Conservation (phyloP, 1,140 invertebrate genomes). For the Leucophenga varia region DNA sequence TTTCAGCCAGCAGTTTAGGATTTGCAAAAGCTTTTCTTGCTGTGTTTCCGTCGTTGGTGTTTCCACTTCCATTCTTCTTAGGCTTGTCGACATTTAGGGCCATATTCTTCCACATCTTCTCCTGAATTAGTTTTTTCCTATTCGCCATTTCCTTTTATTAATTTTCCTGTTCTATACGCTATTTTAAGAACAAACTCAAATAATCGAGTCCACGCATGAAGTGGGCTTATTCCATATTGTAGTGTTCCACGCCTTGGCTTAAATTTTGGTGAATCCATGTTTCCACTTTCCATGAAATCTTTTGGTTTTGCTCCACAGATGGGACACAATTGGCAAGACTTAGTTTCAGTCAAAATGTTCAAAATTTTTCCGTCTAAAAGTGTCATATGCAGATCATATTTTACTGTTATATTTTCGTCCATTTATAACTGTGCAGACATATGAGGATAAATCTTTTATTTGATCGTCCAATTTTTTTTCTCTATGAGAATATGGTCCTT, state of each 20-base stretch:
- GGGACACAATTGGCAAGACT: conserved; percentile 14
- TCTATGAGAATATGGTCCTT: conserved; percentile 14
- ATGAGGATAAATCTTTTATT: conserved; percentile 13
- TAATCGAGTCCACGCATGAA: neutral
- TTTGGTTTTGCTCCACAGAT: conserved; percentile 18
- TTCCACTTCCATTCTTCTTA: conserved; percentile 1
- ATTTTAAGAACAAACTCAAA: conserved; percentile 6
- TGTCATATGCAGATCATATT: conserved; percentile 18
- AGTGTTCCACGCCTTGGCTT: conserved; percentile 10
- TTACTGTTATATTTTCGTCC: conserved; percentile 11
- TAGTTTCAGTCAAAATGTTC: conserved; percentile 17
- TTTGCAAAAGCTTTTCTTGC: neutral
- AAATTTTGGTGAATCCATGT: conserved; percentile 14
- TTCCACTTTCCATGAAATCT: conserved; percentile 7
- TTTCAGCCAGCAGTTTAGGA: too few relatives aligned
- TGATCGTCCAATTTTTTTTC: too few relatives aligned
- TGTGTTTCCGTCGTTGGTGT: neutral
- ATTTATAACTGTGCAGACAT: conserved; percentile 18
- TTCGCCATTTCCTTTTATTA: conserved; percentile 13
- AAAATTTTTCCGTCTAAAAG: conserved; percentile 21
- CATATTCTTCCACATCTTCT: conserved; percentile 1
- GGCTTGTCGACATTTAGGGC: neutral
- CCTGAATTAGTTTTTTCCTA: too few relatives aligned
- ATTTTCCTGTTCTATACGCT: conserved; percentile 13
- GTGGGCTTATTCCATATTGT: conserved; percentile 7